Percentiles rank a stretch among this genome's conserved stretches.
Conservation (phyloP, 2,113 vertebrate species). For the Ia io region DNA sequence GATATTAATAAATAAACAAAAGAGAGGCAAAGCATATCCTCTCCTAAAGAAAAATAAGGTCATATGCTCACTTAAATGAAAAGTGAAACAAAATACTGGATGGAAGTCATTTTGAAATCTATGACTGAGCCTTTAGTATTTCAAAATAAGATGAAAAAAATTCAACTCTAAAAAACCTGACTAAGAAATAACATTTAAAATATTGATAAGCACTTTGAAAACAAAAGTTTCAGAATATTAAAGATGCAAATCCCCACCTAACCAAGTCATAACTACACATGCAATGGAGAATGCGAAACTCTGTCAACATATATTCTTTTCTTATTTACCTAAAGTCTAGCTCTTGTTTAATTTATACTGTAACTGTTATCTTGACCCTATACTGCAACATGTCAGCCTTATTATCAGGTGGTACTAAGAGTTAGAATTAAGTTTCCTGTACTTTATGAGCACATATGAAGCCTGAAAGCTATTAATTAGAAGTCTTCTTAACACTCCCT, state of each 20-base stretch:
- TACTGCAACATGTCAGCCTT: background rate
- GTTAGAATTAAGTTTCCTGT: background rate
- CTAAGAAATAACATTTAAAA: background rate
- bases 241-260: background rate
- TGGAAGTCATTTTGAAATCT: background rate
- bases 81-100: background rate
- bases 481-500: background rate
- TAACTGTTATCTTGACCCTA: background rate
- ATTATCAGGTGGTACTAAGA: background rate
- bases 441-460: background rate
- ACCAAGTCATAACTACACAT: background rate
- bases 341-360: background rate
- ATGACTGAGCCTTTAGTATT: background rate
- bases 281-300: background rate
- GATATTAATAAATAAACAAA: background rate
- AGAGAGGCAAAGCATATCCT: background rate
- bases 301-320: background rate
- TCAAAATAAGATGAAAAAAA: conserved; percentile 9
- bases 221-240: background rate
- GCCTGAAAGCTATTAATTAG: background rate
- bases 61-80: background rate
- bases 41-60: background rate
- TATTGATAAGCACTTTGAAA: background rate
- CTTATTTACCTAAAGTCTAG: background rate
- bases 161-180: background rate